phyloP scores from a whole-genome alignment of 2,888 invertebrate genomes.

The Drosophila lutescens region DNA sequence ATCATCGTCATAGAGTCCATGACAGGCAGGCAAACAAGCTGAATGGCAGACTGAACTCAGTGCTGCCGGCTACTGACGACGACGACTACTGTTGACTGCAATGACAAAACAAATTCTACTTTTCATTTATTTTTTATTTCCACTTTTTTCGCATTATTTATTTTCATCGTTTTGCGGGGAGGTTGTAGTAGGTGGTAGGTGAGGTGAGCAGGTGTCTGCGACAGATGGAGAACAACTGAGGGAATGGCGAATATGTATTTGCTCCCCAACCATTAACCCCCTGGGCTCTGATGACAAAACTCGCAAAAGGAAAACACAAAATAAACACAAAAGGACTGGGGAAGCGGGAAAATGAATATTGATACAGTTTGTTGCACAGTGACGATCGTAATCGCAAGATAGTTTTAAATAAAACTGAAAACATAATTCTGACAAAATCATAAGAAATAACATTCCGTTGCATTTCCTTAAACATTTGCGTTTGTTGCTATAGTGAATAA shows the following conservation, averaged over 20 bases:
- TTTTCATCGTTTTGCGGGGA: conserved; percentile 21
- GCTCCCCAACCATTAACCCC: conserved; percentile 8
- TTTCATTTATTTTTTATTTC: conserved; percentile 22
- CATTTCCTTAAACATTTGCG: too few relatives aligned
- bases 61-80: conserved; percentile 27
- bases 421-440: background rate
- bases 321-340: background rate
- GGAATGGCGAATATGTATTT: conserved; percentile 26
- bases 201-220: conserved; percentile 51
- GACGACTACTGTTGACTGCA: conserved; percentile 39
- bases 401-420: conserved; percentile 1
- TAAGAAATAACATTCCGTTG: too few relatives aligned
- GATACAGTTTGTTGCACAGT: conserved; percentile 37
- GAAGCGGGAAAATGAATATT: conserved; percentile 26
- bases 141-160: conserved; percentile 18
- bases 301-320: conserved; percentile 24
- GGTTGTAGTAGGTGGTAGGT: background rate
- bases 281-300: conserved; percentile 24
- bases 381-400: conserved; percentile 2
- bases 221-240: conserved; percentile 48
- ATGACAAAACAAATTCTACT: conserved; percentile 52
- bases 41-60: conserved; percentile 6
- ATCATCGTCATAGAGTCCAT: conserved; percentile 21
- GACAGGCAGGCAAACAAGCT: conserved; percentile 23
- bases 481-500: too few relatives aligned